Base-by-base conservation (phyloP, 2,797 vertebrate species). In the Thunnus albacares region DNA sequence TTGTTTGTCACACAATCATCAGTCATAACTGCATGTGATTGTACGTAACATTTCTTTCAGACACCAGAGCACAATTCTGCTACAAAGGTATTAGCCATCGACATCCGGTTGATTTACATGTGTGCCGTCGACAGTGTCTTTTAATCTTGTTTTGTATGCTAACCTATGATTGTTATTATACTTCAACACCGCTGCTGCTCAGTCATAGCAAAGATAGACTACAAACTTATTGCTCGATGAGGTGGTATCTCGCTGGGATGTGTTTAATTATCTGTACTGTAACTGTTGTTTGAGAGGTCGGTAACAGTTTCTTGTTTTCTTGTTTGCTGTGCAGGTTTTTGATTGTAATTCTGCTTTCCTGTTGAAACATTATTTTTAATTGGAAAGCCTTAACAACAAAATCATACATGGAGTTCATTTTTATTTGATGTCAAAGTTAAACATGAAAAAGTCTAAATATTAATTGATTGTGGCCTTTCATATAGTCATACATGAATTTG, bases 21-120 rank as follows among this genome's bases (percentile, higher is more conserved):
- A 73, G 12, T 82, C 64, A 52, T 89, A 75, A 85, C 79, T 71
- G 79, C 77, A 84, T 90, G 87, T 93, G 83, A 87, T 85, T 90
- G 59, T 88, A 71, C 80, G 41, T 57, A 84, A 87, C 71, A 43
- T 95, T 87, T 95, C 87, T 96, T 96, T 80, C 94, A 96, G 96
- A 93, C 89, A 61, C 89, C 89, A 88, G 88, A 67, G 84, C 79
- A 87, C 70, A 87, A 62, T 86, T 72, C 86, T 78, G 71, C 87
- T 86, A 83, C 78, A 87, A 87, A 94, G 92, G 88, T 89, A 84
- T 79, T 72, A 75, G 5, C 47, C 47, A 51, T 88, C 60, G 24
- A 93, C 90, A 89, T 93, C 84, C 89, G 91, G 59, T 58, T 77
- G 62, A 43, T 53, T 41, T 24, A 43, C 61, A 65, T 55, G 91